Base-by-base conservation (phyloP, 2,888 invertebrate genomes). In the Aquatica leii region DNA sequence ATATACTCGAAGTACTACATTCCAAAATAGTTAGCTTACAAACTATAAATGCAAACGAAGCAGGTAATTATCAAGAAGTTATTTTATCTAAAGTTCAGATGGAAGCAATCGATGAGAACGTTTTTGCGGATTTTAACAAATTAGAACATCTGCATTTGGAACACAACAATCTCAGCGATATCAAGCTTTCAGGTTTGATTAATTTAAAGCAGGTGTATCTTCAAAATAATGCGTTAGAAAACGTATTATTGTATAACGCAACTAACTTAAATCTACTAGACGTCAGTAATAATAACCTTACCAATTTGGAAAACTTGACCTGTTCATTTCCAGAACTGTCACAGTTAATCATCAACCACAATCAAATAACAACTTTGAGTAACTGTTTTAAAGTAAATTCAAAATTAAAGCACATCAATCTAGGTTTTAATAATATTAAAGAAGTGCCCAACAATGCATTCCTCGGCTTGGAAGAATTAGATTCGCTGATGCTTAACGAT, bases 401-500 rank as follows among this genome's bases (percentile, higher is more conserved):
- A 24, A 4, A 14, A 9, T 9, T 4, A 9, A 54, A 54, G 48
- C 18, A 8, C 11, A 21, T 60, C n/a, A 34, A 37, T 12, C 37
- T 60, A 12, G 46, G 24, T 0, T 54, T 31, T 49, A 60, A 60
- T 31, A 31, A 40, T 2, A 48, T 60, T n/a, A 20, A 12, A 4
- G 21, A 60, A 35, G 37, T 60, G 15, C 12, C 3, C 6, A 12
- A 15, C 5, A 34, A 31, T n/a, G 31, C 31, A 1, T 54, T 60
- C n/a, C 15, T 11, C 1, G 12, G 34, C 14, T 15, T 60, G 15
- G 11, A 72, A 31, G 79, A 74, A 43, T 70, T 84, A 35, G 78
- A 80, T 58, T 74, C 78, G 9, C 68, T 83, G 12, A 79, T 77
- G 24, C 53, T 83, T 66, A 77, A 78, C 59, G 68, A 73, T 53